Percentiles rank a stretch among this genome's conserved stretches.
Evolutionary conservation across 1,140 invertebrate genomes (phyloP).

Genomic region (Neodiprion pinetum): DNA sequence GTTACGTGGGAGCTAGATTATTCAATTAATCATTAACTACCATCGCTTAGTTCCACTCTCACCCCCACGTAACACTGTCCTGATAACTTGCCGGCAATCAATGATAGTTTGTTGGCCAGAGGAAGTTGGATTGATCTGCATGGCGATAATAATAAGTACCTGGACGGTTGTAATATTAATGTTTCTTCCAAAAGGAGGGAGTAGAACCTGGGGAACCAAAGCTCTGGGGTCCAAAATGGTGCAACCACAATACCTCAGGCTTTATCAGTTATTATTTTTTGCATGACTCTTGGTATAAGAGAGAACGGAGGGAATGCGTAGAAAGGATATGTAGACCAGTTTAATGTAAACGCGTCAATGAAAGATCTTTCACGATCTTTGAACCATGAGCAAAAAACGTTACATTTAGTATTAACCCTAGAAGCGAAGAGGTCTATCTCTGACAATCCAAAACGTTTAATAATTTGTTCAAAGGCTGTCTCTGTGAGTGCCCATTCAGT

Average conservation of each 20-base stretch:
- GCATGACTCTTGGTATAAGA: slow-evolving; percentile 19
- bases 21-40: no score
- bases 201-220: slow-evolving; percentile 23
- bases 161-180: not conserved
- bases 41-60: no score
- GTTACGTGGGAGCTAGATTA: no score
- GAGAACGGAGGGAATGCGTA: slow-evolving; percentile 31
- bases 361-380: slow-evolving; percentile 11
- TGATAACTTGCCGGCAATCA: slow-evolving; percentile 34
- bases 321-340: slow-evolving; percentile 25
- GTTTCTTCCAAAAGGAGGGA: not conserved
- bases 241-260: slow-evolving; percentile 26
- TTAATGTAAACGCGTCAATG: slow-evolving; percentile 13
- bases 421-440: slow-evolving; percentile 17
- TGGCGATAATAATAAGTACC: slow-evolving; percentile 1
- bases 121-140: not conserved
- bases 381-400: slow-evolving; percentile 22
- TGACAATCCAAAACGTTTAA: slow-evolving; percentile 2
- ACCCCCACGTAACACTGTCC: no score
- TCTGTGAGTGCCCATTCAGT: not conserved
- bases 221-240: slow-evolving; percentile 23
- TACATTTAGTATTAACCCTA: slow-evolving; percentile 19
- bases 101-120: slow-evolving; percentile 22
- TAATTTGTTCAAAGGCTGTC: slow-evolving; percentile 8
- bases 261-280: slow-evolving; percentile 26